These are phyloP conservation scores for Meriones unguiculatus DNA, from an alignment of 2,113 vertebrate genomes.

Conservation along the genomic window DNA sequence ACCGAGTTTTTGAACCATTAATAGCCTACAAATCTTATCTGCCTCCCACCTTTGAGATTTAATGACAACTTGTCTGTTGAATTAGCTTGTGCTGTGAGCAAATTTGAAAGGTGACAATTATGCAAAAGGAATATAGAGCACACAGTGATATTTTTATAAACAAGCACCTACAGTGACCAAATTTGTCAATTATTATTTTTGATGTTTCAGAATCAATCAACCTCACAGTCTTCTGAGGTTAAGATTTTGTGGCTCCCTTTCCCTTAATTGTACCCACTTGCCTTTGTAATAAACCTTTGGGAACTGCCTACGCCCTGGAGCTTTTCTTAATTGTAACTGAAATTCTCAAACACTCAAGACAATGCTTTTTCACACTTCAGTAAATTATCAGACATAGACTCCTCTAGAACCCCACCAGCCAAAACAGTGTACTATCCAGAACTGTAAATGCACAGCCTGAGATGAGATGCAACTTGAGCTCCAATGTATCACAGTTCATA, in stretches of 20 bases:
- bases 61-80: conserved; percentile 79
- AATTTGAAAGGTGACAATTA: conserved; percentile 76
- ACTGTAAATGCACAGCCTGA: not conserved
- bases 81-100: conserved; percentile 75
- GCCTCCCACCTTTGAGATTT: conserved; percentile 73
- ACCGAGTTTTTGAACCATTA: conserved; percentile 70
- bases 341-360: not conserved
- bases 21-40: conserved; percentile 66
- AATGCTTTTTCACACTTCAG: not conserved
- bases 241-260: conserved; percentile 60
- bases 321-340: conserved; percentile 57
- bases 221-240: conserved; percentile 62
- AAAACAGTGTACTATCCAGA: too few species aligned
- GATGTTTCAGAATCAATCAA: conserved; percentile 63
- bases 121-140: conserved; percentile 65
- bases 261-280: conserved; percentile 30
- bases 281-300: not conserved
- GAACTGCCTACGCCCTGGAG: conserved; percentile 30
- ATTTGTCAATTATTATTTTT: conserved; percentile 76
- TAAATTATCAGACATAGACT: conserved; percentile 4
- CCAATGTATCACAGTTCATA: not conserved
- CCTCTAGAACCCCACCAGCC: not conserved
- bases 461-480: not conserved
- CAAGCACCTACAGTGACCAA: conserved; percentile 66
- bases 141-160: conserved; percentile 72